phyloP scores from a whole-genome alignment of 2,797 vertebrate species.

The Sciaenops ocellatus region DNA sequence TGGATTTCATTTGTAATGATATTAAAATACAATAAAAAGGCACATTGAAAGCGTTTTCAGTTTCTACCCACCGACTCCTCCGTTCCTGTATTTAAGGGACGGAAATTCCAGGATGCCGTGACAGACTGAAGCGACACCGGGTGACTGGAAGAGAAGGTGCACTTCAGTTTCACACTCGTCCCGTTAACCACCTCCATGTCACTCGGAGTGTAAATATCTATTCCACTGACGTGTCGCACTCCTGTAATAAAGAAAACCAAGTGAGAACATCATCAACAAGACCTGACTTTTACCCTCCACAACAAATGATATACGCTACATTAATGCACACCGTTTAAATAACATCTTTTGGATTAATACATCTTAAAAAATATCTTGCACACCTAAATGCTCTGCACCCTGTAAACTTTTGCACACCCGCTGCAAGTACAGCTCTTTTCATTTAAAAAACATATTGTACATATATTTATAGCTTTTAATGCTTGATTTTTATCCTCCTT shows the following conservation, averaged over 20 bases:
- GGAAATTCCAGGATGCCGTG: constrained; percentile 90
- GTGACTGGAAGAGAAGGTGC: constrained; percentile 88
- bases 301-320: too few relatives aligned
- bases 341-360: too few relatives aligned
- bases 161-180: constrained; percentile 89
- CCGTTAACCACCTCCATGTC: constrained; percentile 90
- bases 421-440: too few relatives aligned
- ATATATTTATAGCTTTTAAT: too few relatives aligned
- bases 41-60: background rate
- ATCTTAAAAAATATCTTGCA: too few relatives aligned
- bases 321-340: too few relatives aligned
- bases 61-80: constrained; percentile 87
- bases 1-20: background rate
- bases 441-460: too few relatives aligned
- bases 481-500: too few relatives aligned
- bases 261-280: background rate
- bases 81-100: constrained; percentile 71
- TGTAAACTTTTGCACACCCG: too few relatives aligned
- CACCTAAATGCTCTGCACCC: too few relatives aligned
- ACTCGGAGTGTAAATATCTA: constrained; percentile 85
- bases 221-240: constrained; percentile 72
- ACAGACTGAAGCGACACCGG: constrained; percentile 63
- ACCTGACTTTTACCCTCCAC: too few relatives aligned
- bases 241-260: constrained; percentile 73
- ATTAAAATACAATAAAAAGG: background rate